Percentiles rank a stretch among this genome's conserved stretches.
These are phyloP conservation scores for Triplophysa tibetana DNA, from an alignment of 2,113 vertebrate species.

Conservation along the genomic window DNA sequence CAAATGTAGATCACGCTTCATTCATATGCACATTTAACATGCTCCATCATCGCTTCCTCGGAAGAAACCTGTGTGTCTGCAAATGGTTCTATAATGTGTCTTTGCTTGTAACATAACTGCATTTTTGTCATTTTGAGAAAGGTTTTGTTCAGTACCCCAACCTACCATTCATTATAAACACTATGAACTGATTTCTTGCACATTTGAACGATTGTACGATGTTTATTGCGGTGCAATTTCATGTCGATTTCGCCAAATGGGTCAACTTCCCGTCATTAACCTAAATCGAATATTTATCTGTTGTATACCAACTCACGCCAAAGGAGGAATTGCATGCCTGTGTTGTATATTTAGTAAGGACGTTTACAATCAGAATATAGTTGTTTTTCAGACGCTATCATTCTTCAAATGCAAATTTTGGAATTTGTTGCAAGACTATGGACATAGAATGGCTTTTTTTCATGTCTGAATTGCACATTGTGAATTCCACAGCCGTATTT, in stretches of 20 bases:
- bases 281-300: slow-evolving; percentile 82
- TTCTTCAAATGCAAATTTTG: slow-evolving; percentile 86
- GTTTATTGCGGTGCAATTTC: slow-evolving; percentile 58
- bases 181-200: slow-evolving; percentile 31
- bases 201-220: slow-evolving; percentile 39
- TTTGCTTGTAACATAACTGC: slow-evolving; percentile 75
- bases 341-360: slow-evolving; percentile 99
- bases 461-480: slow-evolving; percentile 99
- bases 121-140: slow-evolving; percentile 65
- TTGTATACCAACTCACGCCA: slow-evolving; percentile 85
- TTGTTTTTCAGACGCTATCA: slow-evolving; percentile 76
- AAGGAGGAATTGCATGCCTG: slow-evolving; percentile 97
- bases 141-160: slow-evolving; percentile 67
- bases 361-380: slow-evolving; percentile 84
- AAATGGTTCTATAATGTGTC: slow-evolving; percentile 66
- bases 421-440: slow-evolving; percentile 93
- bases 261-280: slow-evolving; percentile 73
- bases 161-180: slow-evolving; percentile 29
- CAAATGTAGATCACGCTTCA: slow-evolving; percentile 14
- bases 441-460: slow-evolving; percentile 92
- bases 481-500: slow-evolving; percentile 99
- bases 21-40: slow-evolving; percentile 53
- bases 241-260: slow-evolving; percentile 64
- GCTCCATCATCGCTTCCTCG: slow-evolving; percentile 56
- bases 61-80: slow-evolving; percentile 71